Base-by-base conservation (phyloP, 1,140 invertebrate genomes). In the Drosophila novamexicana region DNA sequence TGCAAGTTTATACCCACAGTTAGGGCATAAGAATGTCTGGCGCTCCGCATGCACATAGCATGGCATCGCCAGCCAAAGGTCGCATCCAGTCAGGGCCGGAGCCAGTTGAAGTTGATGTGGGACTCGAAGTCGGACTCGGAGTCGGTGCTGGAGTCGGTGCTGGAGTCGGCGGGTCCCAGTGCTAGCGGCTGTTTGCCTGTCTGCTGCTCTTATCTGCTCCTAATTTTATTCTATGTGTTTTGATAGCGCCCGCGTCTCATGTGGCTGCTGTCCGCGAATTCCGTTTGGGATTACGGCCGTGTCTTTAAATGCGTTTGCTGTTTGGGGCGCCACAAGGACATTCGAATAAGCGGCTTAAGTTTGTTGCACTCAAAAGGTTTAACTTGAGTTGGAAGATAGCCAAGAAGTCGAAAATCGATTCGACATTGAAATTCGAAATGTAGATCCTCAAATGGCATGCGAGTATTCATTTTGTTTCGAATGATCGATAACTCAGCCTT, bases 161-260 rank as follows among this genome's bases (percentile, higher is more conserved):
- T 32, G 39, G 12, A 42, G 52, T 45, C 12, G 5, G 4, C 9
- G 57, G 9, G 50, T 29, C 16, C 45, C 32, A 32, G 5, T 6
- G 10, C n/a, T 61, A 14, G 32, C 34, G 29, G 10, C 32, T 6
- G 12, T 49, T 36, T 12, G 44, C 10, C 16, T 47, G 57, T 49
- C 45, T 40, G 37, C 57, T 29, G 7, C 32, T 61, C 66, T 69
- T 69, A 69, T 69, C 66, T 29, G 36, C 14, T 37, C 16, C 50
- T 53, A 52, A 69, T 62, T 52, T 53, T 44, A 53, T 32, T 68
- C 56, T 42, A 59, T 59, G 45, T 59, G 36, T 42, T 59, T 59
- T 58, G 64, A 67, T 67, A 58, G 34, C 36, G 14, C 50, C 22
- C 62, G 50, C 54, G n/a, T 58, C 53, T 67, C 54, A 34, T 50